Evolutionary conservation across 2,113 vertebrate genomes (phyloP), one percentile per base, ranked within the genome.

Genomic region (Hemicordylus capensis): DNA sequence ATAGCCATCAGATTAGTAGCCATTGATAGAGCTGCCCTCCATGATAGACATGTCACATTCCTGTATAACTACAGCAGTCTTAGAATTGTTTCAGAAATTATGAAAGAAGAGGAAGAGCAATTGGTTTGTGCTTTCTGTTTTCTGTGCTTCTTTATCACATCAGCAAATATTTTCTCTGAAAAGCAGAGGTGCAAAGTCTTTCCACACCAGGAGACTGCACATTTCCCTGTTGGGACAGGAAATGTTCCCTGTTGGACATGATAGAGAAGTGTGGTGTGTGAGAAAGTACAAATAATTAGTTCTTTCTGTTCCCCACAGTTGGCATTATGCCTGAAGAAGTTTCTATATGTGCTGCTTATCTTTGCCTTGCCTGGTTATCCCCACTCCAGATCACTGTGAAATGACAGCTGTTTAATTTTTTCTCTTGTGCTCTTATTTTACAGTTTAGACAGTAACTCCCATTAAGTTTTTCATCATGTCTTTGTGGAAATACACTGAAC

Each of bases 401-500:
- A 73, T 63, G 70, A 51, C 86, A 91, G 84, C 89, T 76, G 90
- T 89, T 85, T 26, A 70, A 3, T 70, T 75, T 20, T n/a, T 39
- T 6, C 79, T 64, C 48, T 80, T 89, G 51, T 79, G 90, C 76
- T 58, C 1, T 85, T 80, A 67, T 85, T 91, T 92, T 91, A 72
- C 85, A 64, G 89, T 79, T 92, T 37, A 87, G 89, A 76, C 72
- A 63, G 66, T 12, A 4, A 46, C 88, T 94, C 88, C 70, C 82
- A 83, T 59, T 48, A 26, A 87, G 59, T 82, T 69, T 79, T 82
- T 83, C 84, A 89, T 79, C 61, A 87, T 8, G 84, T 87, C 89
- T 91, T 91, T 69, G 88, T 87, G 84, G 79, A 63, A 48, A 37
- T 56, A n/a, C 48, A 70, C 84, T 85, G 87, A 94, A 86, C 90